Evolutionary conservation across 2,113 vertebrate species (phyloP).

Genomic region (Rhombomys opimus): DNA sequence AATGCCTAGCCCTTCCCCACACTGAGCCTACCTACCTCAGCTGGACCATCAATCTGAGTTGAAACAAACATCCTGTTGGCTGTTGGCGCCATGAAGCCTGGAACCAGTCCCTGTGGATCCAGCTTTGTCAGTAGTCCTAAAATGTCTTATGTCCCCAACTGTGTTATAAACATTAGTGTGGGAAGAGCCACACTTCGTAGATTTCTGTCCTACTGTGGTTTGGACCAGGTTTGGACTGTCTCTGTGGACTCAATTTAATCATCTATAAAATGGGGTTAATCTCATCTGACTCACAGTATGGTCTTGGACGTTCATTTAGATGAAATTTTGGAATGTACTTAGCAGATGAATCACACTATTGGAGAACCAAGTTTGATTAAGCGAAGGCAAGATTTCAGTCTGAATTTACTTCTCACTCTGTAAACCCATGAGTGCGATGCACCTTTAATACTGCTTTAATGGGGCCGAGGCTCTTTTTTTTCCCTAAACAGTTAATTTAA

Average conservation of each 20-base stretch:
- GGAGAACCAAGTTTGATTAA: neutral
- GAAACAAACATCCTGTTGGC: neutral
- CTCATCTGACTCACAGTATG: neutral
- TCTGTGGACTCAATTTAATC: neutral
- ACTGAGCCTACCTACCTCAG: too few species aligned
- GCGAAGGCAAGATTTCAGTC: neutral
- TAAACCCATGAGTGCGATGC: neutral
- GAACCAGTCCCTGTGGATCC: neutral
- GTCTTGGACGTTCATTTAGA: neutral
- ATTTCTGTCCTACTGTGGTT: neutral
- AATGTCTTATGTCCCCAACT: too few species aligned
- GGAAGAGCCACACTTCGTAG: neutral
- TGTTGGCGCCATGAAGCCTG: neutral
- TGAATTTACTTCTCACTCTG: neutral
- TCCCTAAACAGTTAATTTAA: slow-evolving; percentile 29
- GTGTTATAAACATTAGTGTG: neutral
- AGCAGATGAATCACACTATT: neutral
- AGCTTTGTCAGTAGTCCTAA: too few species aligned
- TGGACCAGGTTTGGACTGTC: neutral
- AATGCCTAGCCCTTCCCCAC: rapidly evolving
- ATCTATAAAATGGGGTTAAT: neutral
- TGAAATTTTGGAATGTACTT: neutral
- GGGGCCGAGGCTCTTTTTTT: neutral
- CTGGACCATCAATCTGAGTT: rapidly evolving
- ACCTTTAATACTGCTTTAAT: neutral